Evolutionary conservation across 2,113 vertebrate genomes (phyloP), one percentile per base, ranked within the genome.

Genomic region (Trematomus loennbergii): DNA sequence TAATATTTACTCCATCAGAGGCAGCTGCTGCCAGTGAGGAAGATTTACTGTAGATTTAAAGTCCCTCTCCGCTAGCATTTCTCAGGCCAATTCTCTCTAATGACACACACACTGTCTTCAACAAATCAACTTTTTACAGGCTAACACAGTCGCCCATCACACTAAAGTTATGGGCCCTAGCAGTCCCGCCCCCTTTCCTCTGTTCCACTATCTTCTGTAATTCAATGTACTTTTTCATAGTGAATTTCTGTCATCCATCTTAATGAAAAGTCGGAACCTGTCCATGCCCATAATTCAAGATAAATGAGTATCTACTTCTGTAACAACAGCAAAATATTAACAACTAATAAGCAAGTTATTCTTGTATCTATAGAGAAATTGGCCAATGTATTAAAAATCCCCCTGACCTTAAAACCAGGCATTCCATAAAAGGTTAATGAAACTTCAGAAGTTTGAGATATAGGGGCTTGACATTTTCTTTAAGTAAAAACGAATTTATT

Each of bases 1-100:
- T 49, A 72, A 85, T 82, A 86, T 82, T 76, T 77, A 75, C 78
- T 77, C 81, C 88, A 82, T 82, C 79, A 66, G 52, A 83, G 63
- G 65, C 78, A 82, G 75, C 53, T 65, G 81, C 68, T 75, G 69
- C 71, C 81, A 75, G 63, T 53, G 5, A 67, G 29, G 3, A 63
- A 66, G 54, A 86, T 67, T 73, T 76, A 66, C 71, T 49, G 58
- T 45, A 40, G 66, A 82, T 79, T 87, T 82, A 82, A 76, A 82
- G 68, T 57, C 55, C 40, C 59, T 52, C 49, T 75, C 43, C 17
- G 55, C 62, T 16, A 60, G 78, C 43, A 64, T 82, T 82, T 75
- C 79, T 82, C 79, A 57, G 74, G 57, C 75, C 46, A 52, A 17
- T 49, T 71, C 46, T 6, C 65, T 29, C 61, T 67, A 69, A 82